Evolutionary conservation across 2,113 vertebrate genomes (phyloP).

Genomic region (Ochotona princeps): DNA sequence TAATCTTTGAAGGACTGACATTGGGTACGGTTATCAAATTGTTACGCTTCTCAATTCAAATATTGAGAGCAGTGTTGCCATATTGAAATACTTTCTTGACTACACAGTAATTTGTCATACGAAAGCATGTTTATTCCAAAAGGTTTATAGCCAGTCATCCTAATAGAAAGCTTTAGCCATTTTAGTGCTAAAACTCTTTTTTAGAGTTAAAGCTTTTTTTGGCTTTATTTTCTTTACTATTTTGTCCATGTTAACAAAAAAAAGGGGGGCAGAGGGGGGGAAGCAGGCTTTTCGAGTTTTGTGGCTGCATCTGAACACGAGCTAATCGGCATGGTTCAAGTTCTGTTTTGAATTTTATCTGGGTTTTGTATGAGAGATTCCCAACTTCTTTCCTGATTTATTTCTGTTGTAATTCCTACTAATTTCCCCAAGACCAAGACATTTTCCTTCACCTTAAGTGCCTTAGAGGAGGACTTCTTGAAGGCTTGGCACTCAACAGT

Average conservation of each 20-base stretch:
- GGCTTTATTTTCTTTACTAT: background rate
- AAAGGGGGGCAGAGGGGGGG: too few relatives aligned
- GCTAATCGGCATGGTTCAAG: background rate
- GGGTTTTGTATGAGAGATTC: background rate
- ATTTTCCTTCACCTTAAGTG: background rate
- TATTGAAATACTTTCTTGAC: background rate
- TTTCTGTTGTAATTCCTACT: constrained; percentile 31
- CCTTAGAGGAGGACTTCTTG: constrained; percentile 43
- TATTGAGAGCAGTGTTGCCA: background rate
- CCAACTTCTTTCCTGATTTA: background rate
- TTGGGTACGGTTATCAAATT: background rate
- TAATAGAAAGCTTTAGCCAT: background rate
- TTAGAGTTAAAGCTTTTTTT: background rate
- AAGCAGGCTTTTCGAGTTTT: background rate
- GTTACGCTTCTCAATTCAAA: background rate
- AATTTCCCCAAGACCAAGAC: constrained; percentile 25
- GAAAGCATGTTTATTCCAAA: background rate
- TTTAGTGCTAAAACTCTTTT: constrained; percentile 16
- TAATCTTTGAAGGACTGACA: background rate
- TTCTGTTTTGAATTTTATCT: constrained; percentile 34
- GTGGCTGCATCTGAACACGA: background rate
- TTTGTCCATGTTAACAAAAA: background rate
- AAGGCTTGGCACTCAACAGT: background rate
- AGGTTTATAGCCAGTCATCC: background rate
- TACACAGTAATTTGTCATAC: background rate